Percentiles rank a stretch among this genome's conserved stretches.
Evolutionary conservation across 2,797 vertebrate species (phyloP).

Genomic region (Falco concolor): DNA sequence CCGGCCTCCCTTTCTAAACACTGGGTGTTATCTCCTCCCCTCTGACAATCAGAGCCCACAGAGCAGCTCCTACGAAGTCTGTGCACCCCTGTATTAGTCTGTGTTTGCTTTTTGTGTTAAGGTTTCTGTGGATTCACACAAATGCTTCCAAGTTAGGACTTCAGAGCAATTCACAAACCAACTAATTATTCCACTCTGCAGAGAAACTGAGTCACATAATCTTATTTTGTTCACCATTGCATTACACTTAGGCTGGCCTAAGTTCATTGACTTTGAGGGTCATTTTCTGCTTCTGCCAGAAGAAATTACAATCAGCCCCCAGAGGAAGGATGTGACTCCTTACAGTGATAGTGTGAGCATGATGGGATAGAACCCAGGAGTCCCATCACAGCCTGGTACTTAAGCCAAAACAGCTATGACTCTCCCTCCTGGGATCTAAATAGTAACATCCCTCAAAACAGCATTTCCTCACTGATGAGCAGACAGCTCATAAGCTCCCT

Average conservation of each 20-base stretch:
- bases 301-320: neutral
- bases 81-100: neutral
- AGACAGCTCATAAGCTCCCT: neutral
- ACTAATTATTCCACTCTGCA: neutral
- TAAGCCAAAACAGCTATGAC: neutral
- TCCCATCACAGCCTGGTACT: neutral
- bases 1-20: neutral
- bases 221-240: neutral
- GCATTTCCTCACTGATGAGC: conserved; percentile 7
- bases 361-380: neutral
- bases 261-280: neutral
- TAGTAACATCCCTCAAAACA: conserved; percentile 21
- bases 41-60: neutral
- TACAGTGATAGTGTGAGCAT: neutral
- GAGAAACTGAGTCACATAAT: neutral
- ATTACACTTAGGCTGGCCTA: neutral
- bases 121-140: neutral
- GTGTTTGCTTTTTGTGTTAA: neutral
- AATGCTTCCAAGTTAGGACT: neutral
- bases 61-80: neutral
- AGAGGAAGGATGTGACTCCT: neutral
- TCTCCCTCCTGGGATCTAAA: conserved; percentile 10
- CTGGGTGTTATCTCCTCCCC: neutral
- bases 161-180: neutral
- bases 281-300: neutral